Base-by-base conservation (phyloP, 1,140 invertebrate species). In the Brachionus plicatilis region DNA sequence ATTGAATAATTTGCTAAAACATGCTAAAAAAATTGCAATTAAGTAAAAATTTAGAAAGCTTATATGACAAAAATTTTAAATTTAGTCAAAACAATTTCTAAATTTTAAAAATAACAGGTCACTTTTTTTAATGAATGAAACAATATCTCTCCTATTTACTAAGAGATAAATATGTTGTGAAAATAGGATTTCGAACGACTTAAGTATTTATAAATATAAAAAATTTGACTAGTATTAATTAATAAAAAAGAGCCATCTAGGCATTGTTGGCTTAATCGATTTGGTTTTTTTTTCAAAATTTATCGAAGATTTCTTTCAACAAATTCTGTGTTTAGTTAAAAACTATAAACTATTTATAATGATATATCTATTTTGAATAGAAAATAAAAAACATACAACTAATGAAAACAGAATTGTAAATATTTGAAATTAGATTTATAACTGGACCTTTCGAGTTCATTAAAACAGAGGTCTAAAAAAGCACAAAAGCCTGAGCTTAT, bases 381-480 rank as follows among this genome's bases (percentile, higher is more conserved):
- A 60, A 60, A 60, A 60, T 20, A 60, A 24, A 60, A 17, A 60
- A 60, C 20, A 60, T 60, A 60, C 17, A 60, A 60, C 53, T 60
- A 60, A 60, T 24, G 17, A 68, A 33, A 68, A 68, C 66, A 68
- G 66, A 68, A 33, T 68, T 68, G 33, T 68, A 68, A 68, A 68
- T 68, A 68, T 68, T 68, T 68, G 66, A 68, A 68, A 68, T 37
- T 68, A 68, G 66, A 68, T 68, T 68, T 68, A 68, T 68, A 68
- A 68, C 66, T 68, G 66, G 66, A 68, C 66, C 66, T 68, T 33
- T 68, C 12, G 66, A 68, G 66, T 68, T 68, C 33, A 68, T 68
- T 68, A 68, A 68, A 68, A 68, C 66, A 68, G 27, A 68, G 33
- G 33, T 33, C 33, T 68, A 68, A 68, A 68, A 14, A 68, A 66